These are phyloP conservation scores for Papilio elwesi DNA, from an alignment of 2,888 invertebrate genomes.

Conservation along the genomic window DNA sequence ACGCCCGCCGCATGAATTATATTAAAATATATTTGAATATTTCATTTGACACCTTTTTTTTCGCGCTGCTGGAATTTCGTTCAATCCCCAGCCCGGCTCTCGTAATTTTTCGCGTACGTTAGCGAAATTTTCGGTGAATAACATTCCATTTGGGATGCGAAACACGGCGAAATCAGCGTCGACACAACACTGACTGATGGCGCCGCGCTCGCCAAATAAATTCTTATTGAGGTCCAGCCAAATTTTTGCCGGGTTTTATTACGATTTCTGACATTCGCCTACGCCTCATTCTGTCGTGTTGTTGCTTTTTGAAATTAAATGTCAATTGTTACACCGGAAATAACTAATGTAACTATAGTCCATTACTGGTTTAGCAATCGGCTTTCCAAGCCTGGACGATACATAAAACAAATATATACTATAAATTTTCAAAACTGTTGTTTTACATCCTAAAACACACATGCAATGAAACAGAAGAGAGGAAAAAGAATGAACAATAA, in stretches of 20 bases:
- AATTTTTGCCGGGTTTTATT: constrained; percentile 50
- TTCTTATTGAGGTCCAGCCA: constrained; percentile 71
- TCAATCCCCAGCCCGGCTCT: constrained; percentile 77
- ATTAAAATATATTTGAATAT: constrained; percentile 85
- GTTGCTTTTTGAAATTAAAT: constrained; percentile 1
- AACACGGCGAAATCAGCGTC: constrained; percentile 81
- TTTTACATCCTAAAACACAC: too few relatives aligned
- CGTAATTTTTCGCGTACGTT: constrained; percentile 82
- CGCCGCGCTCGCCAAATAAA: constrained; percentile 69
- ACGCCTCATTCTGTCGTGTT: neutral
- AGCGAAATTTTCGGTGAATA: constrained; percentile 80
- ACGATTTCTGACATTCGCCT: constrained; percentile 32
- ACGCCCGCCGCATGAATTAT: constrained; percentile 85
- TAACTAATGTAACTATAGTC: neutral
- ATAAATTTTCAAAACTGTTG: too few relatives aligned
- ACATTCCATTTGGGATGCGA: constrained; percentile 81
- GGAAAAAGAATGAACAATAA: too few relatives aligned
- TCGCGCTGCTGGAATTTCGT: constrained; percentile 77
- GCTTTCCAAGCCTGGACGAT: too few relatives aligned
- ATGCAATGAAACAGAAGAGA: too few relatives aligned
- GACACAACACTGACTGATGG: constrained; percentile 79
- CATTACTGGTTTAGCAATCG: too few relatives aligned
- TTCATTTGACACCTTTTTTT: constrained; percentile 85
- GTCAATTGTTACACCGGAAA: neutral
- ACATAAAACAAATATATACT: too few relatives aligned